Evolutionary conservation across 2,113 vertebrate species (phyloP), one percentile per base, ranked within the genome.

Genomic region (Nesoenas mayeri): DNA sequence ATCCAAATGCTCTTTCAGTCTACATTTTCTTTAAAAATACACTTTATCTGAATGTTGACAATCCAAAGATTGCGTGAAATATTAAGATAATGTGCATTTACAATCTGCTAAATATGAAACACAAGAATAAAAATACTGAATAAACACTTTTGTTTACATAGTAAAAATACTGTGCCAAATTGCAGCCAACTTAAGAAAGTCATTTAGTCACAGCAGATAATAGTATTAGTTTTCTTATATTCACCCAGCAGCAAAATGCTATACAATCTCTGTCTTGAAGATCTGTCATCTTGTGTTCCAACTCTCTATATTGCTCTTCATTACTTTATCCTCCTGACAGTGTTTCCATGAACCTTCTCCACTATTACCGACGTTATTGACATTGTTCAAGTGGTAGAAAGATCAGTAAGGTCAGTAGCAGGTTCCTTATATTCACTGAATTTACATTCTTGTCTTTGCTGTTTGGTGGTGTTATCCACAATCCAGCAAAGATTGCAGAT

Each of bases 121-220:
- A 34, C 4, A 25, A 51, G 48, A 79, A 66, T 3, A 91, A 82
- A 81, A 82, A 5, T 73, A 61, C 24, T 13, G 54, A 72, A 78
- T 74, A 85, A 89, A 81, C 58, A 38, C 64, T 91, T 94, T 88
- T 90, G 40, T 64, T 91, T 93, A 51, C 36, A 40, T 69, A 91
- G 57, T 61, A 79, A 65, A 54, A 77, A 26, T 32, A 40, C 38
- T 53, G 20, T 79, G 74, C 79, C 47, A 88, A 94, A 90, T 91
- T 75, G 18, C 71, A 79, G 31, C 9, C 17, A 85, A 21, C 12
- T 79, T 81, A 36, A 72, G n/a, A 47, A 90, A 89, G 61, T 57
- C 0, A 57, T 85, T 87, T 91, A 79, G 58, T 74, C 79, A 50
- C 36, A 77, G 54, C 36, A 90, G 74, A 75, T 60, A 89, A 89